Base-by-base conservation (phyloP, 1,140 invertebrate genomes). In the Apocrypta bakeri region DNA sequence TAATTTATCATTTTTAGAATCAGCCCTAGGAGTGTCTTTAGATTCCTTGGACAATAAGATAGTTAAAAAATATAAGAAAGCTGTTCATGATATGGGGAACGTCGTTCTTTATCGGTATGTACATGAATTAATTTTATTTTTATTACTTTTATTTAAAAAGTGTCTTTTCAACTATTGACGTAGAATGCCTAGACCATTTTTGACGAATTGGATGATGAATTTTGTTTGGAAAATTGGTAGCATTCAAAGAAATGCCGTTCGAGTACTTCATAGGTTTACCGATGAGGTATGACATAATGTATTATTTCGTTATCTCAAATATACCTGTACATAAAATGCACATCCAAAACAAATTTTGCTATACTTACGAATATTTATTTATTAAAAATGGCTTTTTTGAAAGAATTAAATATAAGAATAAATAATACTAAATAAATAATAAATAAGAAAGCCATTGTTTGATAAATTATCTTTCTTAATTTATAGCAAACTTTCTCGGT, bases 21-120 rank as follows among this genome's bases (percentile, higher is more conserved):
- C 96, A 72, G 96, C 96, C 9, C 97, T 97, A 96, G 96, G 96
- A 1, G 94, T 93, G 17, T 93, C 93, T 83, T 92, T 97, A 33
- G 92, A 95, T 87, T 94, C 14, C 94, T 89, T 94, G 9, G 92
- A 94, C 33, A 93, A 93, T 17, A 33, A 72, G 40, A 61, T 42
- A 63, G 78, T 77, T 14, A 25, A 71, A 1, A 29, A 72, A 25
- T 85, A 85, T 69, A 84, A 75, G 69, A 56, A 73, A 25, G 80
- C 80, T 25, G 76, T 84, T 68, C 37, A 76, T 21, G 76, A 82
- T 31, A 68, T 85, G 11, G 78, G 81, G 27, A 78, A 83, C 40
- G 21, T 81, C 24, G 56, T 86, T 11, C 25, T 87, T 31, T 79
- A 86, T 56, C 85, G 85, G 85, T 83, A 84, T 71, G 8, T 56